Conservation (phyloP, 2,113 vertebrate genomes). For the Hucho hucho region DNA sequence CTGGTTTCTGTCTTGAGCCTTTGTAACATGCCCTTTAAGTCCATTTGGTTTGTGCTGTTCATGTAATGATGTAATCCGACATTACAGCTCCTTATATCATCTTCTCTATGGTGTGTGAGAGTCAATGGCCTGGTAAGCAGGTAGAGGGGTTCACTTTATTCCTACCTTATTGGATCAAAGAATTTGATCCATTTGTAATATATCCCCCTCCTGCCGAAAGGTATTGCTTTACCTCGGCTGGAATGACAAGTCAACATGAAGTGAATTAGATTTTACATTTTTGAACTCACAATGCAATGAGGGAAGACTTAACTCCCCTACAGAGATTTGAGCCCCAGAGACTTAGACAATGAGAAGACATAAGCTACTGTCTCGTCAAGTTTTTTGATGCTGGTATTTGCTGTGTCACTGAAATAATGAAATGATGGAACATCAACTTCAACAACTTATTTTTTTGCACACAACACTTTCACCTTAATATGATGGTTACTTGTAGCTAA, state of each 20-base stretch:
- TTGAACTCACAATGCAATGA: conserved; percentile 15
- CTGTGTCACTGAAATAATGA: background rate
- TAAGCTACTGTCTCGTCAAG: conserved; percentile 22
- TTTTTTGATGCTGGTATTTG: background rate
- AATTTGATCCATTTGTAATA: conserved; percentile 20
- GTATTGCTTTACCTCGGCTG: conserved; percentile 31
- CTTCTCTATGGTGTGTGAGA: conserved; percentile 4
- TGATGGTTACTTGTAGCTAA: too few relatives aligned
- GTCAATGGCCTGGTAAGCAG: background rate
- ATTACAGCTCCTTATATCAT: background rate
- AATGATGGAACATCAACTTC: background rate
- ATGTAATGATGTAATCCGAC: background rate
- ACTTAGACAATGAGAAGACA: conserved; percentile 31
- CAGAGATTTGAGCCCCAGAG: conserved; percentile 22
- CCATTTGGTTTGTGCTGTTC: background rate
- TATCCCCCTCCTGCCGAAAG: conserved; percentile 16
- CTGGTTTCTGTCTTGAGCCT: too few relatives aligned
- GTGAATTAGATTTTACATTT: conserved; percentile 13
- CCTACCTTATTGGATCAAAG: conserved; percentile 43
- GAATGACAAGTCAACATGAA: conserved; percentile 56
- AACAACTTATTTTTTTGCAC: too few relatives aligned
- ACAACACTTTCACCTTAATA: too few relatives aligned
- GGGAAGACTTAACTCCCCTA: conserved; percentile 23
- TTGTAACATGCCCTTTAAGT: background rate
- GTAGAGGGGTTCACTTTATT: conserved; percentile 17